phyloP scores from a whole-genome alignment of 2,888 invertebrate genomes.

The Amphiduros pacificus region DNA sequence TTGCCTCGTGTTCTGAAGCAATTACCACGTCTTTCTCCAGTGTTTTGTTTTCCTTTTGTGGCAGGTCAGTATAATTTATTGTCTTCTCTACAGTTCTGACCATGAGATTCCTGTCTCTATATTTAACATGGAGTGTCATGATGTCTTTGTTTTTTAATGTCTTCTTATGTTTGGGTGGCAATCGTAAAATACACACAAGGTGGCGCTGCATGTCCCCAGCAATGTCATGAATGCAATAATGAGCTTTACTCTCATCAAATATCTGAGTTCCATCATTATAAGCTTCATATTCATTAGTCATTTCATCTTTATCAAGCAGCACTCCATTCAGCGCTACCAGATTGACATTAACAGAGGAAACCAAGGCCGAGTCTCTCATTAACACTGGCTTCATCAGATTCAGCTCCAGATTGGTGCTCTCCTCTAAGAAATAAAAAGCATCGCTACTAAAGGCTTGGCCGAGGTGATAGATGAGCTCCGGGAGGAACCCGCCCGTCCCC shows the following conservation, averaged over 20 bases:
- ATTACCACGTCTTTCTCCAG: constrained; percentile 20
- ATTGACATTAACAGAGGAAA: constrained; percentile 40
- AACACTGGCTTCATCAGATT: constrained; percentile 47
- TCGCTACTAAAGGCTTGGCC: constrained; percentile 49
- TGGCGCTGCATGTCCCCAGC: constrained; percentile 23
- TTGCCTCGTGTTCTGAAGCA: constrained; percentile 17
- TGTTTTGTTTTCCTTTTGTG: constrained; percentile 23
- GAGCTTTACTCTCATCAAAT: not conserved
- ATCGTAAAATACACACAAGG: constrained; percentile 19
- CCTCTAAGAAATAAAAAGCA: constrained; percentile 48
- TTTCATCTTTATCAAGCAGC: constrained; percentile 12
- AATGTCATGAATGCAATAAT: constrained; percentile 27
- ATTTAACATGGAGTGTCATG: constrained; percentile 20
- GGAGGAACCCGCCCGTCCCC: constrained; percentile 43
- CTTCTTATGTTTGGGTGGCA: constrained; percentile 32
- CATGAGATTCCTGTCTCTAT: constrained; percentile 18
- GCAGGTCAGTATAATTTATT: constrained; percentile 27
- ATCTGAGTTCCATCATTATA: too few relatives aligned
- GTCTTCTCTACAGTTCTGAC: constrained; percentile 13
- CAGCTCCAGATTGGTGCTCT: constrained; percentile 37
- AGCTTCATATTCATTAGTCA: constrained; percentile 17
- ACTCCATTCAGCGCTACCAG: constrained; percentile 27
- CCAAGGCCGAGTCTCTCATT: constrained; percentile 42
- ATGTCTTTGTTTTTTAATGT: constrained; percentile 31
- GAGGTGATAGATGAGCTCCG: constrained; percentile 43